phyloP scores from a whole-genome alignment of 2,113 vertebrate genomes.

The Taxidea taxus region DNA sequence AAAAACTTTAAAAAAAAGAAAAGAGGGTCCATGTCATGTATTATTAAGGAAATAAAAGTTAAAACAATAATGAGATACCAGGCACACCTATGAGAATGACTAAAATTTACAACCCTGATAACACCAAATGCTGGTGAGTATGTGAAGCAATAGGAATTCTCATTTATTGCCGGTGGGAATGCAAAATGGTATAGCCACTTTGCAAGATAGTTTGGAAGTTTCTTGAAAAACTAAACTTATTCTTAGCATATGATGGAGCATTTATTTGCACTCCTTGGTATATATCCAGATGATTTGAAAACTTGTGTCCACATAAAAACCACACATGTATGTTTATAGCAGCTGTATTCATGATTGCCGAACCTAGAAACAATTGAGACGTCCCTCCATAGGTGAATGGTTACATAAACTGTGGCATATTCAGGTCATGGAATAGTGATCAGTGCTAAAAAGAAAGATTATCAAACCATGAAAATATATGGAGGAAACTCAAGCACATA shows the following conservation, averaged over 20 bases:
- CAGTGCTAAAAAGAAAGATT: background rate
- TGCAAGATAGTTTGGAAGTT: background rate
- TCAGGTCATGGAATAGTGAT: background rate
- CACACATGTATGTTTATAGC: background rate
- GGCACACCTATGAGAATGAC: background rate
- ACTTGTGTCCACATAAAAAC: background rate
- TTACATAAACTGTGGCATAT: background rate
- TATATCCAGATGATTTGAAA: background rate
- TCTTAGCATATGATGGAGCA: background rate
- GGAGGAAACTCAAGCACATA: background rate
- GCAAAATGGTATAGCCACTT: background rate
- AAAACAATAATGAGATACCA: background rate
- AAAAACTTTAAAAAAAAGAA: background rate
- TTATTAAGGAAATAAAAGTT: background rate
- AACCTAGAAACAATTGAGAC: background rate
- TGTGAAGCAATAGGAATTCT: background rate
- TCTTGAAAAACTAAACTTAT: background rate
- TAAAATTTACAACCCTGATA: background rate
- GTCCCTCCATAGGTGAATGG: background rate
- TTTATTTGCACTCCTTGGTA: background rate
- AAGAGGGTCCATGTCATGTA: background rate
- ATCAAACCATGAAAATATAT: background rate
- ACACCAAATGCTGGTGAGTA: background rate
- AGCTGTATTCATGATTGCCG: background rate
- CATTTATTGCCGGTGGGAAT: background rate